Evolutionary conservation across 2,113 vertebrate genomes (phyloP).

Genomic region (Sclerurus mexicanus): DNA sequence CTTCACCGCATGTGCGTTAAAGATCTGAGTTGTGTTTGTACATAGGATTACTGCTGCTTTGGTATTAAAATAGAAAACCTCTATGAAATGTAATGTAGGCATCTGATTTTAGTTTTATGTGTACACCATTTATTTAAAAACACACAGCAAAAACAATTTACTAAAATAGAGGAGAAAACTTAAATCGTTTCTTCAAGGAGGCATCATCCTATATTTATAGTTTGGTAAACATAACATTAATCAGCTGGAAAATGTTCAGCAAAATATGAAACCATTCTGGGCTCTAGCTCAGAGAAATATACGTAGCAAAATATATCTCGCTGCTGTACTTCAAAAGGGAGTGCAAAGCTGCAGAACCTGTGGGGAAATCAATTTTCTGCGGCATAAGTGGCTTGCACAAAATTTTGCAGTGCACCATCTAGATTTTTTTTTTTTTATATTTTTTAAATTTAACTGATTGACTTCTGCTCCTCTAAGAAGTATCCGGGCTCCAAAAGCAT

Average conservation of each 20-base stretch:
- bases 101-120: not conserved
- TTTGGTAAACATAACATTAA: slow-evolving; percentile 57
- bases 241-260: slow-evolving; percentile 54
- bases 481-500: not conserved
- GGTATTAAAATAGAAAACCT: not conserved
- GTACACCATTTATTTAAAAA: not conserved
- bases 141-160: not conserved
- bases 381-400: not conserved
- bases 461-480: not conserved
- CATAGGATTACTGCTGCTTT: not conserved
- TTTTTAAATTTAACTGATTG: slow-evolving; percentile 15
- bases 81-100: not conserved
- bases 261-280: slow-evolving; percentile 4
- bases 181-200: slow-evolving; percentile 38
- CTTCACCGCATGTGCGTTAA: not conserved
- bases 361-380: slow-evolving; percentile 66
- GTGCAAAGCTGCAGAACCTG: slow-evolving; percentile 45
- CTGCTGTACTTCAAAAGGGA: slow-evolving; percentile 59
- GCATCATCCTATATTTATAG: slow-evolving; percentile 27
- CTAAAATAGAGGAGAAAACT: not conserved
- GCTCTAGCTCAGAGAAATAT: slow-evolving; percentile 52
- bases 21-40: not conserved
- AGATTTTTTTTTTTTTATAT: not conserved
- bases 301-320: slow-evolving; percentile 40
- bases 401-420: slow-evolving; percentile 4